Evolutionary conservation across 2,888 invertebrate genomes (phyloP), one percentile per base, ranked within the genome.

Genomic region (Choristoneura rosaceana): DNA sequence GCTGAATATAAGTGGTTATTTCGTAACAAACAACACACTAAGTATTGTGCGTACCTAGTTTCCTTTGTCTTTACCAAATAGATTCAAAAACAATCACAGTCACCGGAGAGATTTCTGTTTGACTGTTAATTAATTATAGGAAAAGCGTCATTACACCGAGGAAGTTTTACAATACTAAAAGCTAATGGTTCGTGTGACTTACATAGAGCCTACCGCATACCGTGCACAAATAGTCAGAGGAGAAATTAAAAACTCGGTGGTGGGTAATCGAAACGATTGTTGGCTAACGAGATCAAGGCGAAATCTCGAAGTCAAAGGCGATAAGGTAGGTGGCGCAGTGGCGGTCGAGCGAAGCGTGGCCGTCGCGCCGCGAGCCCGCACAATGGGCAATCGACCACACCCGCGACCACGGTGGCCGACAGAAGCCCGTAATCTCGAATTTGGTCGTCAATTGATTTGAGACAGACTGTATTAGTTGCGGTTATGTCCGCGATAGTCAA

Each of bases 281-380:
- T 88, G 87, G 87, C 88, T 88, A 90, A 90, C 89, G 89, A 89
- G 92, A 92, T 90, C 87, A 88, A 89, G 90, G 90, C 80, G 87
- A 87, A 87, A 87, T 86, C 81, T 81, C 86, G 83, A 82, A 80
- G 82, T 78, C 81, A 81, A 76, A 78, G 79, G 76, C 86, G 87
- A 88, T 91, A 91, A 90, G 90, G 91, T 90, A 88, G 91, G 90
- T 91, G 88, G 90, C 81, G 84, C 84, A 88, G 79, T 78, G 79
- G 87, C 88, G 86, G 84, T 80, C 84, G 93, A 84, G 92, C 93
- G 91, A 90, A 90, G 91, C 93, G 88, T 93, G 85, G 83, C 93
- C 86, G 93, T 90, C 86, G 85, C 92, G 91, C 82, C 84, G 86
- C 87, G 89, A 82, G 80, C 83, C 64, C 78, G 87, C 90, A 94